Evolutionary conservation across 2,888 invertebrate genomes (phyloP).

Genomic region (Drosophila diplacantha): DNA sequence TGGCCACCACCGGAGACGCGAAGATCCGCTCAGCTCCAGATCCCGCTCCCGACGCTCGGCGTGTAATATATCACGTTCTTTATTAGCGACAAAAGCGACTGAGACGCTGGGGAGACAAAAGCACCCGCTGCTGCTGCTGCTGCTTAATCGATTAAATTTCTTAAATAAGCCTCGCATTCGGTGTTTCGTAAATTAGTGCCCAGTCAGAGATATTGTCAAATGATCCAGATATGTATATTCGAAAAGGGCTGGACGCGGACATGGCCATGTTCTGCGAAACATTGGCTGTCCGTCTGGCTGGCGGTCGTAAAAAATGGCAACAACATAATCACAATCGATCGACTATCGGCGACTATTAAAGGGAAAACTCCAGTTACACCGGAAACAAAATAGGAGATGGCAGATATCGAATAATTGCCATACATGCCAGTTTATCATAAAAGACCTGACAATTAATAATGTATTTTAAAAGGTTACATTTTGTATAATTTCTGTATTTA

Average conservation of each 20-base stretch:
- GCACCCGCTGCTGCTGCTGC: slow-evolving; percentile 37
- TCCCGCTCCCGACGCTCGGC: slow-evolving; percentile 24
- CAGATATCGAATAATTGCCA: no score
- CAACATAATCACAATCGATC: slow-evolving; percentile 67
- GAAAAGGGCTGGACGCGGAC: slow-evolving; percentile 5
- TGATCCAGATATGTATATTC: slow-evolving; percentile 17
- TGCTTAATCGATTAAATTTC: slow-evolving; percentile 72
- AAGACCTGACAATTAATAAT: no score
- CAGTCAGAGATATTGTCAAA: slow-evolving; percentile 39
- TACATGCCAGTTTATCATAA: no score
- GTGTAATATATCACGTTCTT: slow-evolving; percentile 73
- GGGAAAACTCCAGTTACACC: not conserved
- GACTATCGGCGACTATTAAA: slow-evolving; percentile 60
- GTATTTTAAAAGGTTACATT: no score
- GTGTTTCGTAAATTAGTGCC: slow-evolving; percentile 71
- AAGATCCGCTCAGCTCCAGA: not conserved
- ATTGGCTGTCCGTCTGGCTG: slow-evolving; percentile 50
- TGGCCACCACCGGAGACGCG: slow-evolving; percentile 55
- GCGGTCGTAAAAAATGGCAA: slow-evolving; percentile 61
- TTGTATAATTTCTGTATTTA: no score
- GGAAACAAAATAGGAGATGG: not conserved
- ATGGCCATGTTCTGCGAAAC: slow-evolving; percentile 15
- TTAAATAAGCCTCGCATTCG: slow-evolving; percentile 26
- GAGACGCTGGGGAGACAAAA: slow-evolving; percentile 43
- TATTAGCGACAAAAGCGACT: slow-evolving; percentile 57